These are phyloP conservation scores for Pristionchus exspectatus DNA, from an alignment of 2,888 invertebrate species.

Conservation along the genomic window DNA sequence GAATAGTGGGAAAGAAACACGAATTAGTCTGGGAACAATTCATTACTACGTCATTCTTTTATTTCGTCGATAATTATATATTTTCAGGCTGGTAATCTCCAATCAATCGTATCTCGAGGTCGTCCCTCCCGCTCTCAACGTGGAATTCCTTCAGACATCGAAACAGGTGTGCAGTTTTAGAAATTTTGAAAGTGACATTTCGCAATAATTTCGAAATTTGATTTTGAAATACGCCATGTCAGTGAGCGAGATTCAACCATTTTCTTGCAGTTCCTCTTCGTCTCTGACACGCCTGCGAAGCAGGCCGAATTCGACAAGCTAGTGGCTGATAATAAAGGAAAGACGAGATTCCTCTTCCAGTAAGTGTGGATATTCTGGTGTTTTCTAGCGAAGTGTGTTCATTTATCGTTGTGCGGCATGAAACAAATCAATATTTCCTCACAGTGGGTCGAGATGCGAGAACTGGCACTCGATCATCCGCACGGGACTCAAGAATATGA, in stretches of 20 bases:
- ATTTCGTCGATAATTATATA: neutral
- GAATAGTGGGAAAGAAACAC: neutral
- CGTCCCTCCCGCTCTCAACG: neutral
- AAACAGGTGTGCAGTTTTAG: neutral
- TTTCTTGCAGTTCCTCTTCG: conserved; percentile 37
- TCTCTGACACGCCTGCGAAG: conserved; percentile 2
- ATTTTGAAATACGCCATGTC: neutral
- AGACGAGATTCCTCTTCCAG: conserved; percentile 43
- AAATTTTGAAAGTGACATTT: neutral
- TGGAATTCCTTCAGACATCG: neutral
- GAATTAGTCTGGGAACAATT: neutral
- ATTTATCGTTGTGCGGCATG: neutral
- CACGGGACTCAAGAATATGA: conserved; percentile 25
- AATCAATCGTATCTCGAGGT: conserved; percentile 33
- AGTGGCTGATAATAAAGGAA: conserved; percentile 4
- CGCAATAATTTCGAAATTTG: neutral
- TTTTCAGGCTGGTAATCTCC: conserved; percentile 31
- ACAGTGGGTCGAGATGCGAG: conserved; percentile 13
- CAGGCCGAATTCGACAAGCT: conserved; percentile 46
- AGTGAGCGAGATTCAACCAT: neutral
- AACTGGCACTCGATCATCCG: conserved; percentile 51
- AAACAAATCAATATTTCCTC: neutral
- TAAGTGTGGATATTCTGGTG: neutral
- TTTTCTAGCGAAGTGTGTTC: neutral
- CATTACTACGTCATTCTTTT: neutral